A percentile compares a stretch with the other conserved stretches of the same genome.
phyloP scores from a whole-genome alignment of 2,113 vertebrate species.

The Rutilus rutilus region DNA sequence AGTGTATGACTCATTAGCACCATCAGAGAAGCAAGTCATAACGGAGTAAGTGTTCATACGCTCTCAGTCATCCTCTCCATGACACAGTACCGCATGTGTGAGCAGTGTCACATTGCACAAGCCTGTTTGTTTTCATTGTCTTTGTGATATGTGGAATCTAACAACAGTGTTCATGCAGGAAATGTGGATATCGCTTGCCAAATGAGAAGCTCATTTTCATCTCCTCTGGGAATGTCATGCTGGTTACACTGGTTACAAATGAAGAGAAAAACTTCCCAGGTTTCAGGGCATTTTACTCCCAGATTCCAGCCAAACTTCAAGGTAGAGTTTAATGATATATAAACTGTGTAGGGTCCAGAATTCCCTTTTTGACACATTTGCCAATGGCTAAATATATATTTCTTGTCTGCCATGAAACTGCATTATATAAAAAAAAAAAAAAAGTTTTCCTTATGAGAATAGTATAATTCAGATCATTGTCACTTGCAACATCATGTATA shows the following conservation, averaged over 20 bases:
- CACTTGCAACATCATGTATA: too few relatives aligned
- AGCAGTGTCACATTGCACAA: neutral
- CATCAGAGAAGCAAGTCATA: constrained; percentile 74
- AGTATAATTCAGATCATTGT: neutral
- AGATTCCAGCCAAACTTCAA: constrained; percentile 74
- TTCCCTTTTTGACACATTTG: neutral
- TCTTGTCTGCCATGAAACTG: neutral
- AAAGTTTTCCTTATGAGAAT: neutral
- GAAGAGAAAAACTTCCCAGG: constrained; percentile 84
- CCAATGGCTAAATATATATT: neutral
- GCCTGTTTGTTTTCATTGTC: neutral
- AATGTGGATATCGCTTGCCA: constrained; percentile 83
- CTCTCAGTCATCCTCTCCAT: neutral
- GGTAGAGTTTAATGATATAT: constrained; percentile 56
- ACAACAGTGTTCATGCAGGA: constrained; percentile 68
- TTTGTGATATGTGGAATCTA: neutral
- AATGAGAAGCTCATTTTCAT: constrained; percentile 85
- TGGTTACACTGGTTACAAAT: constrained; percentile 83
- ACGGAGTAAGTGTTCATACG: constrained; percentile 77
- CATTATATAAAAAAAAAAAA: neutral
- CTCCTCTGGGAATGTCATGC: constrained; percentile 90
- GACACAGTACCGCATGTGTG: neutral
- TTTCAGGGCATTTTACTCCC: constrained; percentile 86
- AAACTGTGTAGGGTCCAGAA: neutral
- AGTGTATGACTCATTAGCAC: constrained; percentile 87